These are phyloP conservation scores for Phania funesta DNA, from an alignment of 2,888 invertebrate species.

Conservation along the genomic window DNA sequence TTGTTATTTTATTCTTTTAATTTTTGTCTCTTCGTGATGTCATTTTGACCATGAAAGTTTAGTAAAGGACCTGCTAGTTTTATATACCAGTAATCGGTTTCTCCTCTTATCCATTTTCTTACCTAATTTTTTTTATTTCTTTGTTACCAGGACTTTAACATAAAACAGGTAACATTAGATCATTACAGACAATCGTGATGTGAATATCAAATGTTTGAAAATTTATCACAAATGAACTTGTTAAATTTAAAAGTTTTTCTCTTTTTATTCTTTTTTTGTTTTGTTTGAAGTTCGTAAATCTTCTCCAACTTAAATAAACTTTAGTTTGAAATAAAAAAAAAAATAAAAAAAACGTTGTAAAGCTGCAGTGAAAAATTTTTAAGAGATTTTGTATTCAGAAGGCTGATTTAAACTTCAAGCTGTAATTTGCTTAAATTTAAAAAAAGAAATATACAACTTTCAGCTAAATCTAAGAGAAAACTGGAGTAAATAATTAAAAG, in stretches of 20 bases:
- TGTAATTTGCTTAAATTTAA: neutral
- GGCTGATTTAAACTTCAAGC: constrained; percentile 7
- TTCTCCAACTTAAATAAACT: constrained; percentile 24
- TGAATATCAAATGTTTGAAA: constrained; percentile 52
- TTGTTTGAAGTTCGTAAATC: constrained; percentile 43
- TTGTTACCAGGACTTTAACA: constrained; percentile 31
- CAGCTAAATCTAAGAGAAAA: neutral
- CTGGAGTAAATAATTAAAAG: too few species aligned
- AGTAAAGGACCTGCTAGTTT: constrained; percentile 25
- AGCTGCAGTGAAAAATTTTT: constrained; percentile 3
- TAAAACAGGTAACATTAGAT: constrained; percentile 67
- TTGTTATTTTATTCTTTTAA: neutral
- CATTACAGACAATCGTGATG: constrained; percentile 66
- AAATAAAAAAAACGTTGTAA: neutral
- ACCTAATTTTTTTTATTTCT: neutral
- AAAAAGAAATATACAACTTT: neutral
- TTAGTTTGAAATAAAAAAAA: neutral
- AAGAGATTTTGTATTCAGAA: constrained; percentile 19
- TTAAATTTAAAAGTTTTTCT: constrained; percentile 54
- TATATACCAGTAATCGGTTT: neutral
- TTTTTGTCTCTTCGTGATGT: constrained; percentile 43
- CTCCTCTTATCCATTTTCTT: neutral
- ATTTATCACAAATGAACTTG: constrained; percentile 56
- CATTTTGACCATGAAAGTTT: constrained; percentile 58
- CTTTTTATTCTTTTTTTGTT: constrained; percentile 3